Base-by-base conservation (phyloP, 2,888 invertebrate genomes). In the Thera britannica region DNA sequence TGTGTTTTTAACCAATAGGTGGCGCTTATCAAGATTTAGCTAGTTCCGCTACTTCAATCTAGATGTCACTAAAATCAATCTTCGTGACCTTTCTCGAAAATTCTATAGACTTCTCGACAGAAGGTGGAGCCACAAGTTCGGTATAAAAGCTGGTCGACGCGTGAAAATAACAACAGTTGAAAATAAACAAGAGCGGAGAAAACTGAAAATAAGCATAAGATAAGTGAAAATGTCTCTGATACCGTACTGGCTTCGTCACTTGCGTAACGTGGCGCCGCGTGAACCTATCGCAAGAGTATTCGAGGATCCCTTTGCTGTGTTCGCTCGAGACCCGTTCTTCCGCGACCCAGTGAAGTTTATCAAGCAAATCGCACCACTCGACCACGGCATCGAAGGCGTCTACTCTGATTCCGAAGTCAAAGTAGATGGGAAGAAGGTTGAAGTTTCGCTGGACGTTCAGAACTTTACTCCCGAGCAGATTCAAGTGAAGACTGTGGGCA, bases 381-480 rank as follows among this genome's bases (percentile, higher is more conserved):
- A 91, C 61, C 90, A 92, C 61, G 86, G 90, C 34, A 87, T 94
- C 62, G 88, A 94, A 70, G 94, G 94, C 23, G 84, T 93, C 51
- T 95, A 94, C 78, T 94, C 95, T 34, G 94, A 94, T 11, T 94
- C 94, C 0, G 95, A 94, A 67, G 89, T 96, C 4, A 92, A 94
- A 68, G 86, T 92, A 34, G 95, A 95, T 79, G 95, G 95, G n/a
- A 95, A 96, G 77, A 95, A 96, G 69, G 96, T 96, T 72, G 96
- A 96, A 81, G 96, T 96, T 8, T 95, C 95, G 73, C 87, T 97
- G 77, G 97, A 97, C 81, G 97, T 97, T 0, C 95, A 96, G 79
- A 96, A 97, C 77, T 97, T 97, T 79, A 90, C 94, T n/a, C 97
- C 97, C 0, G 95, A 96, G 12, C 97, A 97, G 85, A 95, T 98